Evolutionary conservation across 2,113 vertebrate genomes (phyloP).

Genomic region (Elachura formosa): DNA sequence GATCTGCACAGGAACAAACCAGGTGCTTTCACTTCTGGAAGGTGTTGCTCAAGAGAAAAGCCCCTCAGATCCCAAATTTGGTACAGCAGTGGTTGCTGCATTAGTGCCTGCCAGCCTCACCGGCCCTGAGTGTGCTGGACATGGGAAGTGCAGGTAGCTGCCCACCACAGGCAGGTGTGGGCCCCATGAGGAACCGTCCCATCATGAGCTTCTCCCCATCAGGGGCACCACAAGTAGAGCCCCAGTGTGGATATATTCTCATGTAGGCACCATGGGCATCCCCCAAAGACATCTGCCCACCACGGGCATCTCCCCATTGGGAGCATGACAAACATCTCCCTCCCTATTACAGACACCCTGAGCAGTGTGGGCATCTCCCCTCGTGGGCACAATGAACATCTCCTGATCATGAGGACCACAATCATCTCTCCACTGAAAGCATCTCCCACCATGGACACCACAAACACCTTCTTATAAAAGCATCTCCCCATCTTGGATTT

Average conservation of each 20-base stretch:
- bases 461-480: rapidly evolving
- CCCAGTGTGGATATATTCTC: not conserved
- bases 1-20: constrained; percentile 55
- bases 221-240: no score
- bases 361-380: not conserved
- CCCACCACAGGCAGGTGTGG: not conserved
- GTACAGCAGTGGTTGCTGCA: not conserved
- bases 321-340: not conserved
- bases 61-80: not conserved
- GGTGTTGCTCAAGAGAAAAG: not conserved
- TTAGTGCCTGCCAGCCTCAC: not conserved
- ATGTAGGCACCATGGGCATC: not conserved
- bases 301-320: rapidly evolving
- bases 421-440: not conserved
- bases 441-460: not conserved
- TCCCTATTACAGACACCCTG: not conserved
- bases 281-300: no score
- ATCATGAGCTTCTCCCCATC: no score
- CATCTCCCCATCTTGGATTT: not conserved
- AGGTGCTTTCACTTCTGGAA: rapidly evolving
- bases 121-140: not conserved
- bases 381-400: not conserved
- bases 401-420: not conserved
- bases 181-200: not conserved
- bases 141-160: not conserved